Evolutionary conservation across 2,113 vertebrate species (phyloP).

Genomic region (Poicephalus meyeri): DNA sequence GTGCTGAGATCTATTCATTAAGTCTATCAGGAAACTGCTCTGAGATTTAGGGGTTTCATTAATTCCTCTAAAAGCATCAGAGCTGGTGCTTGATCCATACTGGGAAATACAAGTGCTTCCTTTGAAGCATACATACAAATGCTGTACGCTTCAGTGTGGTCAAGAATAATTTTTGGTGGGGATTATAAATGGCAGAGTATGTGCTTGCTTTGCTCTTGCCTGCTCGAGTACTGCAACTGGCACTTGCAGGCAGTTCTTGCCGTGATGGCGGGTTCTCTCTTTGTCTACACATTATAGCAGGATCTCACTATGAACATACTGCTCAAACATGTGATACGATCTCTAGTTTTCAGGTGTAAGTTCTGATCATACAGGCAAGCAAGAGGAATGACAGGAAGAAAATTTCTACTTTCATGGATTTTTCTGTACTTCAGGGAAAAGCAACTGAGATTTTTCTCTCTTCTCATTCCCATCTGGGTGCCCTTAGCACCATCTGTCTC

Average conservation of each 20-base stretch:
- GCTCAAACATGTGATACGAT: fast-evolving
- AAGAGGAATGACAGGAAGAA: not conserved
- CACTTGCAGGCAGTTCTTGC: not conserved
- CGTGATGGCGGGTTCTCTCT: fast-evolving
- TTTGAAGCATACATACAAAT: not conserved
- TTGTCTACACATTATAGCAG: not conserved
- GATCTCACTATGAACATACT: not conserved
- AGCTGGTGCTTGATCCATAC: not conserved
- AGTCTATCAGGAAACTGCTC: slow-evolving; percentile 9
- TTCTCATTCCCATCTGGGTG: not conserved
- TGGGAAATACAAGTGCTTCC: not conserved
- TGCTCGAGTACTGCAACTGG: not conserved
- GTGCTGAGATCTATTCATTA: slow-evolving; percentile 51
- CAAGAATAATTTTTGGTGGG: not conserved
- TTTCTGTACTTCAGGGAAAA: not conserved
- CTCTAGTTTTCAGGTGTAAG: not conserved
- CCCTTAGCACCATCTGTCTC: not conserved
- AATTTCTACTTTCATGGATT: not conserved
- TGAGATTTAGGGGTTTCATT: slow-evolving; percentile 32
- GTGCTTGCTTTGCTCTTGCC: not conserved
- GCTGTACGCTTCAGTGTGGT: not conserved
- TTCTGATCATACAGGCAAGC: not conserved
- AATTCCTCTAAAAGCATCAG: slow-evolving; percentile 17
- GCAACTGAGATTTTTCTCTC: not conserved
- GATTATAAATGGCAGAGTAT: not conserved